Base-by-base conservation (phyloP, 2,113 vertebrate species). In the Camelus bactrianus region DNA sequence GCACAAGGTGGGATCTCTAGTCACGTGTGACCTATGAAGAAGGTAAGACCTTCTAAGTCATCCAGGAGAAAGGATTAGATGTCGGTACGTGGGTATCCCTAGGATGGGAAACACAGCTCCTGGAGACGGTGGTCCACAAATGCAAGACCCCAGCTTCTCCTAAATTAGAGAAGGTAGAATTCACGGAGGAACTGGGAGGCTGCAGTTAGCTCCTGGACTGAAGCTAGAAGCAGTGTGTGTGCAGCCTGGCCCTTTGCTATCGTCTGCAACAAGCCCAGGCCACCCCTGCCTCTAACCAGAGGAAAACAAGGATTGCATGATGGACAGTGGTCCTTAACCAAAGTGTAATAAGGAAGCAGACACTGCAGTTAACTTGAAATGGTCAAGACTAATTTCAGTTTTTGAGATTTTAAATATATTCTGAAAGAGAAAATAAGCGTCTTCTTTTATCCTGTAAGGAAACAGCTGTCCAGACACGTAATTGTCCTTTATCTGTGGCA, bases 371-470 rank as follows among this genome's bases (percentile, higher is more conserved):
- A 50, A 79, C 20, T 15, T 50, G 28, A 87, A 38, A 19, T 38
- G 5, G 73, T 79, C 6, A 10, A 76, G 64, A 81, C 38, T n/a
- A 28, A 60, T 72, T 90, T 75, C 46, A 42, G 13, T 13, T 87
- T 91, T 84, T 26, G 28, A 56, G 64, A 24, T 89, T 86, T 95
- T 64, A 32, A 90, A 84, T 22, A 58, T 82, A 84, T 19, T 79
- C 64, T 56, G 46, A 56, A 90, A 56, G 20, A 32, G n/a, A 65
- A 58, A 12, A 20, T 2, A 52, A 64, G 35, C 65, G 32, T 28
- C n/a, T 88, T 60, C 93, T 81, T 76, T 56, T 30, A 30, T 38
- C 58, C 2, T 6, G 22, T 8, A 48, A 62, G 81, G 28, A 83
- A 80, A 26, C 20, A 52, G 62, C 28, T 10, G 20, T 90, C 16